Evolutionary conservation across 2,888 invertebrate genomes (phyloP).

Genomic region (Mechanitis mazaeus): DNA sequence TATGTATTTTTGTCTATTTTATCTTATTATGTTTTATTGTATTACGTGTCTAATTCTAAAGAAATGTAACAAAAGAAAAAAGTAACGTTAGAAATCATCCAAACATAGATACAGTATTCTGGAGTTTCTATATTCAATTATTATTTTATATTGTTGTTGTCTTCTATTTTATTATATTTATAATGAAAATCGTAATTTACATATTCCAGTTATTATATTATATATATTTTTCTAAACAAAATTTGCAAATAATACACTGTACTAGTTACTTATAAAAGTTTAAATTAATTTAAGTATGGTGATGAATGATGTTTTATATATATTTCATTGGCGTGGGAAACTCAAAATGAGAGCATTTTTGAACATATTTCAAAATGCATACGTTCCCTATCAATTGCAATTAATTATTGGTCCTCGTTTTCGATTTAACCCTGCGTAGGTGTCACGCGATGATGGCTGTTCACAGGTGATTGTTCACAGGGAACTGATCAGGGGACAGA

Average conservation of each 20-base stretch:
- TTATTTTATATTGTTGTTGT: too few relatives aligned
- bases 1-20: not conserved
- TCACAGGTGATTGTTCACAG: constrained; percentile 60
- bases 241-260: too few relatives aligned
- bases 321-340: constrained; percentile 46
- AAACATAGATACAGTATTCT: too few relatives aligned
- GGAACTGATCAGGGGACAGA: constrained; percentile 32
- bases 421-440: constrained; percentile 31
- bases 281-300: not conserved
- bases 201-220: too few relatives aligned
- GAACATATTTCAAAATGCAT: constrained; percentile 29
- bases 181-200: too few relatives aligned
- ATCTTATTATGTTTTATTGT: too few relatives aligned
- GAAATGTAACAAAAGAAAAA: too few relatives aligned
- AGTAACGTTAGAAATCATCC: not conserved
- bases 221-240: too few relatives aligned
- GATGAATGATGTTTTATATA: not conserved
- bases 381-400: constrained; percentile 35
- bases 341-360: constrained; percentile 12
- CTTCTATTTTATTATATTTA: too few relatives aligned
- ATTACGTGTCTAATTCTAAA: too few relatives aligned
- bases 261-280: not conserved
- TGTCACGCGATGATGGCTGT: constrained; percentile 48
- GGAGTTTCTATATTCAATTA: too few relatives aligned
- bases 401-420: constrained; percentile 36